These are phyloP conservation scores for Pteromalus puparum DNA, from an alignment of 1,140 invertebrate genomes.

Conservation along the genomic window DNA sequence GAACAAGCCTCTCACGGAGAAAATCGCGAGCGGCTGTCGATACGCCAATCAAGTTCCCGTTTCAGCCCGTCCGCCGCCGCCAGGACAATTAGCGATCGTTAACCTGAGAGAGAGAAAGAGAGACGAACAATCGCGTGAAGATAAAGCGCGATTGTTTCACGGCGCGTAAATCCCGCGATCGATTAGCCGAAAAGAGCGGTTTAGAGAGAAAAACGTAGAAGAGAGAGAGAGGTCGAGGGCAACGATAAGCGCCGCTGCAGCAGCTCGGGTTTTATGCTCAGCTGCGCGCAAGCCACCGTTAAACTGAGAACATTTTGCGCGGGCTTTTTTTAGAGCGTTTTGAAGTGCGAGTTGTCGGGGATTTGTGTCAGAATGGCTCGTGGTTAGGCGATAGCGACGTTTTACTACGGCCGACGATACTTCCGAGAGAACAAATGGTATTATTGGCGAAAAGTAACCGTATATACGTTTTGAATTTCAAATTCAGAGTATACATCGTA, in stretches of 20 bases:
- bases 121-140: constrained; percentile 9
- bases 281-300: background rate
- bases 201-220: background rate
- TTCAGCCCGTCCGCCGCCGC: background rate
- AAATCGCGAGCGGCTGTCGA: background rate
- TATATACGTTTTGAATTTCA: no score
- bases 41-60: constrained; percentile 38
- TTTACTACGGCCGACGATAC: background rate
- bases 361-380: no score
- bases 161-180: constrained; percentile 11
- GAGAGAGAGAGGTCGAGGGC: background rate
- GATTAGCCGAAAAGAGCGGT: background rate
- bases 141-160: constrained; percentile 24
- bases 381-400: background rate
- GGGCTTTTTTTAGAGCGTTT: no score
- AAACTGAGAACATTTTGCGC: background rate
- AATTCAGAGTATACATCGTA: no score
- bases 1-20: constrained; percentile 6
- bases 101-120: background rate
- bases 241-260: background rate
- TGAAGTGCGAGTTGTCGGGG: no score
- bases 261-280: background rate
- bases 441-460: no score
- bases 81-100: constrained; percentile 41
- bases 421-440: no score